A percentile compares a stretch with the other conserved stretches of the same genome.
phyloP scores from a whole-genome alignment of 2,113 vertebrate genomes.

The Mormoops blainvillei region DNA sequence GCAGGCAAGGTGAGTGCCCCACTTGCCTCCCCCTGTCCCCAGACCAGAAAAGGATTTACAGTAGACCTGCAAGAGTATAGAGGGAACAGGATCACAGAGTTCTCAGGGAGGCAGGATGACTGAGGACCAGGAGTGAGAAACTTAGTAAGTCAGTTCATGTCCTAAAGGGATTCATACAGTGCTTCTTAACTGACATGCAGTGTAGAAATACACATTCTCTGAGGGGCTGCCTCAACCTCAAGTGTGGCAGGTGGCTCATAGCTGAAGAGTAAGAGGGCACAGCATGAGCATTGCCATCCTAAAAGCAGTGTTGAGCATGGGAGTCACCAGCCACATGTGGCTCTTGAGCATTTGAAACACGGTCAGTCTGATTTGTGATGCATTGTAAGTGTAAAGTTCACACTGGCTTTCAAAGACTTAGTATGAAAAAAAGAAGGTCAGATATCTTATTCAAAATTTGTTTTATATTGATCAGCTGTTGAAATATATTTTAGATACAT shows the following conservation, averaged over 20 bases:
- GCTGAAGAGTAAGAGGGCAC: neutral
- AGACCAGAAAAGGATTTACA: neutral
- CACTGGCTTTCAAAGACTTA: neutral
- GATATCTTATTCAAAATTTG: neutral
- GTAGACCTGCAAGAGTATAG: neutral
- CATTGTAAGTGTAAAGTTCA: neutral
- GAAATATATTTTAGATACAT: neutral
- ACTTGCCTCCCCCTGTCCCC: neutral
- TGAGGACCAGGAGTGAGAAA: neutral
- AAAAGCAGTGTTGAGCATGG: neutral
- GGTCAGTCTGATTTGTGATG: neutral
- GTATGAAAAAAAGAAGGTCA: neutral
- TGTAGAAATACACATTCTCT: neutral
- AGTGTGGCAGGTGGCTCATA: neutral
- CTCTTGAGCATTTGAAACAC: neutral
- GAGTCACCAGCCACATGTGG: neutral
- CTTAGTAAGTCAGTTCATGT: neutral
- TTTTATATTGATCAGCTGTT: neutral
- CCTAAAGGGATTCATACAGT: neutral
- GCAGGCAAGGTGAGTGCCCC: neutral
- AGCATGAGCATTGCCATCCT: neutral
- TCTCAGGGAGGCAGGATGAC: neutral
- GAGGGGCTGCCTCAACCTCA: neutral
- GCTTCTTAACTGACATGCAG: neutral
- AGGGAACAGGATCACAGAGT: neutral